A percentile compares a stretch with the other conserved stretches of the same genome.
Conservation (phyloP, 35 echinoderm and acorn worm species). For the Ophiothrix spiculata region DNA sequence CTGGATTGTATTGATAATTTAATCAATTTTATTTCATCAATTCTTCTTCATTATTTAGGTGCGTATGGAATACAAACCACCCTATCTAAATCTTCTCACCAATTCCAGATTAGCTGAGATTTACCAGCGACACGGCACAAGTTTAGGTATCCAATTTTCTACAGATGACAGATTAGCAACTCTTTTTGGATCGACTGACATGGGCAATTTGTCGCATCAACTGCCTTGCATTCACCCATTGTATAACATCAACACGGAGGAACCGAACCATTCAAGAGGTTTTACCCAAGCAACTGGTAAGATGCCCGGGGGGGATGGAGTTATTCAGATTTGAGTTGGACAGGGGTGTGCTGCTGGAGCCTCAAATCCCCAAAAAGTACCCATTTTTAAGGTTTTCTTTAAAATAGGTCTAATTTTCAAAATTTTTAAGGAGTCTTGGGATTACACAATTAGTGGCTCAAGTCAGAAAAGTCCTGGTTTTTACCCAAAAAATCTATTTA, state of each 20-base stretch:
- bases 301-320: too few relatives aligned
- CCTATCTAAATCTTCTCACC: background rate
- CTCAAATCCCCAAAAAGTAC: too few relatives aligned
- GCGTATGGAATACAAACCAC: background rate
- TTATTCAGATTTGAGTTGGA: too few relatives aligned
- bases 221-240: conserved; percentile 75
- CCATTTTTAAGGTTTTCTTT: too few relatives aligned
- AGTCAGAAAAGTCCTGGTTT: too few relatives aligned
- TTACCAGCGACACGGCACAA: background rate
- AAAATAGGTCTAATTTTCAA: too few relatives aligned
- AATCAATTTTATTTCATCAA: too few relatives aligned
- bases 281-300: conserved; percentile 65
- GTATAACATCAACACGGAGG: conserved; percentile 53
- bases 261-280: conserved; percentile 65
- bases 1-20: too few relatives aligned
- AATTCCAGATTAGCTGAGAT: background rate
- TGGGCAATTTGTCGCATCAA: conserved; percentile 72
- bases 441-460: too few relatives aligned
- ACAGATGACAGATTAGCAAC: background rate
- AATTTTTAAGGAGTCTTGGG: too few relatives aligned
- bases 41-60: background rate
- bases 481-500: too few relatives aligned
- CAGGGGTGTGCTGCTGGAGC: too few relatives aligned
- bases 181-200: conserved; percentile 66
- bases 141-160: background rate